Evolutionary conservation across 1,140 invertebrate species (phyloP).

Genomic region (Rhopalosiphum maidis): DNA sequence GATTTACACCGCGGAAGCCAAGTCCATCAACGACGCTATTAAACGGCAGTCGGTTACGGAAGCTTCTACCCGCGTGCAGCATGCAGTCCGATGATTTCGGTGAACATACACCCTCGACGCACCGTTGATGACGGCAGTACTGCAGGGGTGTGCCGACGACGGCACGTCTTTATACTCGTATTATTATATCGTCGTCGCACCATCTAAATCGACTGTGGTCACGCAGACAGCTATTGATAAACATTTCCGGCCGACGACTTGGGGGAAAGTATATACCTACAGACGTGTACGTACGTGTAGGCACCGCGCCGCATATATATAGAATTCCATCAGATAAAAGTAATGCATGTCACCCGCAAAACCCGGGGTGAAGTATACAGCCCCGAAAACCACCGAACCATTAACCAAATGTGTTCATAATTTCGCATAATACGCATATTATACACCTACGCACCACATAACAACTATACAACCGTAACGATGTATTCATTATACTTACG

Average conservation of each 20-base stretch:
- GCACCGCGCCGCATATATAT: not conserved
- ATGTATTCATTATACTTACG: not conserved
- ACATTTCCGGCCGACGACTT: constrained; percentile 43
- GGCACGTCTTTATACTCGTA: constrained; percentile 22
- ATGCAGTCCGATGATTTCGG: not conserved
- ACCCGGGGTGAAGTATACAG: not conserved
- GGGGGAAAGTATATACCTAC: not conserved
- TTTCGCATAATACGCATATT: not conserved
- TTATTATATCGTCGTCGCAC: constrained; percentile 9
- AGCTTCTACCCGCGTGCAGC: not conserved
- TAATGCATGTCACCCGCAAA: constrained; percentile 9
- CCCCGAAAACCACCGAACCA: constrained; percentile 14
- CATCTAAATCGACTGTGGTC: constrained; percentile 54
- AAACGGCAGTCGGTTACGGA: not conserved
- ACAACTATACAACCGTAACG: not conserved
- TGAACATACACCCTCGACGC: not conserved
- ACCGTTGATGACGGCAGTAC: not conserved
- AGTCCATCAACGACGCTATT: not conserved
- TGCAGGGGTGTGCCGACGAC: constrained; percentile 13
- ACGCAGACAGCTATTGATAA: constrained; percentile 31
- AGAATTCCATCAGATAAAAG: constrained; percentile 35
- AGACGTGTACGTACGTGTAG: not conserved
- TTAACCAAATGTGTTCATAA: not conserved
- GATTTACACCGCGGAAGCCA: constrained; percentile 20
- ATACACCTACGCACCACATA: not conserved